Conservation (phyloP, 2,797 vertebrate species). For the Euphonia xanthogaster region DNA sequence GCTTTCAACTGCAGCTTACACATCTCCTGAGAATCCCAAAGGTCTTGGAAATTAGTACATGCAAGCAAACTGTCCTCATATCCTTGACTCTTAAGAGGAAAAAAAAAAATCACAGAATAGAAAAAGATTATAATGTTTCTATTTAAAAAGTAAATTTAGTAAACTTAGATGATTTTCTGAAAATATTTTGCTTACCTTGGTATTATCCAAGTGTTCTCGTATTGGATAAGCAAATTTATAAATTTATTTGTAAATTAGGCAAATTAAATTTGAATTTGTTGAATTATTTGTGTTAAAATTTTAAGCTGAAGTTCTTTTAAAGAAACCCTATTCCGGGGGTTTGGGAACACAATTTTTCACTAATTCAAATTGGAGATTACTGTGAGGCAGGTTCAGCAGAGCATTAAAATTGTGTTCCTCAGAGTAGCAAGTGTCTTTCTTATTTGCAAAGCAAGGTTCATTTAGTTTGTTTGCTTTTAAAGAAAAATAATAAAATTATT, state of each 20-base stretch:
- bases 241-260: neutral
- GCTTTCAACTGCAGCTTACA: neutral
- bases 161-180: neutral
- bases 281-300: neutral
- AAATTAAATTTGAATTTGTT: neutral
- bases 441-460: neutral
- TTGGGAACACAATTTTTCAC: neutral
- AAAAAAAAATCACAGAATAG: neutral
- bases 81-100: neutral
- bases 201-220: neutral
- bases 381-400: neutral
- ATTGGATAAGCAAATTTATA: neutral
- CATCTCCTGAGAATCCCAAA: neutral
- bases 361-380: neutral
- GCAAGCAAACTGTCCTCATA: neutral
- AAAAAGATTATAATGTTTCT: neutral
- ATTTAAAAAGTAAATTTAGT: neutral
- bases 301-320: neutral
- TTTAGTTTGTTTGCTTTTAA: neutral
- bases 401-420: neutral
- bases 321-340: neutral
- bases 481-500: neutral
- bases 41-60: neutral
- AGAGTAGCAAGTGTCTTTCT: neutral
- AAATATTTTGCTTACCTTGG: neutral